Evolutionary conservation across 2,113 vertebrate genomes (phyloP).

Genomic region (Toxotes chatareus): DNA sequence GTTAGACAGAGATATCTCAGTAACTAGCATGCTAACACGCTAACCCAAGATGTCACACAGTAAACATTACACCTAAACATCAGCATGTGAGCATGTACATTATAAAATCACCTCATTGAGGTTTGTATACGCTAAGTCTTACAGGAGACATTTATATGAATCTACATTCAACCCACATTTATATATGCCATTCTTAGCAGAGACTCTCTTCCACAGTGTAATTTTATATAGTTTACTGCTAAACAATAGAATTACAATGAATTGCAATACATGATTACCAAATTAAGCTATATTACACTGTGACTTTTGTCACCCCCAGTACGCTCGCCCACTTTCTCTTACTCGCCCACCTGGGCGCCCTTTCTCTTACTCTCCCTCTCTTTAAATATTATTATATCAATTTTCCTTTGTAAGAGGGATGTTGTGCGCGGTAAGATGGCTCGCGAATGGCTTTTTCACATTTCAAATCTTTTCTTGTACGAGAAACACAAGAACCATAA

Average conservation of each 20-base stretch:
- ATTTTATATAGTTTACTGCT: neutral
- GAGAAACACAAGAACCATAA: neutral
- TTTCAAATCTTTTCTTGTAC: neutral
- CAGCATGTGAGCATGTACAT: neutral
- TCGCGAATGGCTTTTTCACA: conserved; percentile 9
- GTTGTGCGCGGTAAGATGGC: neutral
- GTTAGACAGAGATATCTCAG: no score
- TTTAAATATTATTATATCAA: conserved; percentile 35
- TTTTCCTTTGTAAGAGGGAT: neutral
- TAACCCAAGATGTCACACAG: no score
- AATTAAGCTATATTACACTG: conserved; percentile 23
- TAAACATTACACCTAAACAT: neutral
- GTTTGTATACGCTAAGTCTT: no score
- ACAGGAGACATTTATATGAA: neutral
- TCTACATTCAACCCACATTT: neutral
- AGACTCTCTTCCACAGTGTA: neutral
- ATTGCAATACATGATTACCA: conserved; percentile 12
- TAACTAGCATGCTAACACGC: no score
- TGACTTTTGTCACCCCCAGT: conserved; percentile 11
- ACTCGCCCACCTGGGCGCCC: conserved; percentile 19
- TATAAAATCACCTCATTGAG: no score
- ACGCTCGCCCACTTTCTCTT: conserved; percentile 15
- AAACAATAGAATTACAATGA: neutral
- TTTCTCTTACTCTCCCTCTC: neutral
- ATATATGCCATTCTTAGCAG: neutral